Evolutionary conservation across 2,797 vertebrate genomes (phyloP).

Genomic region (Knipowitschia caucasica): DNA sequence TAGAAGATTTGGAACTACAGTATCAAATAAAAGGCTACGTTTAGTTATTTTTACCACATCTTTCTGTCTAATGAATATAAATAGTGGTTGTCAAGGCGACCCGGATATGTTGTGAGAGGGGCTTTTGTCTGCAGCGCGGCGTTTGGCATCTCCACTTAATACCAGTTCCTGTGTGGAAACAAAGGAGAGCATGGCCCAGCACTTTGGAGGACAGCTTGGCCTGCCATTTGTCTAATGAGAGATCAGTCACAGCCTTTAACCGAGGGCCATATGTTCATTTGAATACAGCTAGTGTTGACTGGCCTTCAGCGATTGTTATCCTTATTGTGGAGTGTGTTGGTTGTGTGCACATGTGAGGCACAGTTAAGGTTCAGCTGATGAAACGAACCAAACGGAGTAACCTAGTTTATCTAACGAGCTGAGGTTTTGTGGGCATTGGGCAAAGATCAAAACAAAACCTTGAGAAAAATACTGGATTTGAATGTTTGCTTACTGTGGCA

Average conservation of each 20-base stretch:
- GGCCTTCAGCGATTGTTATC: constrained; percentile 42
- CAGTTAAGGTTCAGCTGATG: constrained; percentile 22
- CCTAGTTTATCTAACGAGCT: constrained; percentile 36
- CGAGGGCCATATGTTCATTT: constrained; percentile 66
- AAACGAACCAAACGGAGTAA: constrained; percentile 28
- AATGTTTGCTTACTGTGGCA: constrained; percentile 39
- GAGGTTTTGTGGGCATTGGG: constrained; percentile 17
- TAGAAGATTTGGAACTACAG: no score
- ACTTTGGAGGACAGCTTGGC: constrained; percentile 62
- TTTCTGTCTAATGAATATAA: constrained; percentile 42
- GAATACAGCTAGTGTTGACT: constrained; percentile 35
- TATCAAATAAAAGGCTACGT: constrained; percentile 14
- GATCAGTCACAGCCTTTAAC: constrained; percentile 63
- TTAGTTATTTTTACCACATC: constrained; percentile 26
- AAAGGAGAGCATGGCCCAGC: constrained; percentile 48
- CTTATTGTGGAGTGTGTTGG: constrained; percentile 28
- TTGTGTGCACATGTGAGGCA: constrained; percentile 15
- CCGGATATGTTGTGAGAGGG: constrained; percentile 56
- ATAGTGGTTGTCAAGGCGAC: constrained; percentile 58
- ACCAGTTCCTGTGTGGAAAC: constrained; percentile 69
- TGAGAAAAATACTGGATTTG: constrained; percentile 28
- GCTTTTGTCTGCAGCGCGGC: constrained; percentile 64
- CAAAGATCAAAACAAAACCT: constrained; percentile 58
- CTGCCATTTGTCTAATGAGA: constrained; percentile 72
- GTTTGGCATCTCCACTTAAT: constrained; percentile 69